These are phyloP conservation scores for Clusia tigrina DNA, from an alignment of 2,888 invertebrate genomes.

Conservation along the genomic window DNA sequence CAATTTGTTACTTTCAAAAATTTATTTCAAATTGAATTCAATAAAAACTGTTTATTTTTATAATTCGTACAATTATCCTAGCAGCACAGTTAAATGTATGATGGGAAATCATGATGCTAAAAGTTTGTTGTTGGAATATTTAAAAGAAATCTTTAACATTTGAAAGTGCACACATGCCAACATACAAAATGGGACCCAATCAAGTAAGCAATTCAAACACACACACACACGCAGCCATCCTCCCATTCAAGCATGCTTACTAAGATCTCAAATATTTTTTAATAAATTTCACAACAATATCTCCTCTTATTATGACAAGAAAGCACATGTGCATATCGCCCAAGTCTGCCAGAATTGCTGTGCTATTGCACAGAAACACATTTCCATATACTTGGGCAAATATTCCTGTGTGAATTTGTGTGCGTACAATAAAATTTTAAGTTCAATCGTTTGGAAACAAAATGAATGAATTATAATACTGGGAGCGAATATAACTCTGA, in stretches of 20 bases:
- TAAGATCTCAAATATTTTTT: slow-evolving; percentile 54
- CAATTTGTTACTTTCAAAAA: too few relatives aligned
- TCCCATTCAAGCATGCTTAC: slow-evolving; percentile 22
- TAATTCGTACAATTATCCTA: too few relatives aligned
- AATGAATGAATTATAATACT: slow-evolving; percentile 50
- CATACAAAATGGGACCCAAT: neutral
- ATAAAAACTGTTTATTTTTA: too few relatives aligned
- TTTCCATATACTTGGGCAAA: neutral
- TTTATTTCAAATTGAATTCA: too few relatives aligned
- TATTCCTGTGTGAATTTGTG: neutral
- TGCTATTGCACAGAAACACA: slow-evolving; percentile 5
- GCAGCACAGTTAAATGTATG: too few relatives aligned
- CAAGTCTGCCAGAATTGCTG: slow-evolving; percentile 16
- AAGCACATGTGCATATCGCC: slow-evolving; percentile 9
- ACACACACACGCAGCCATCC: slow-evolving; percentile 10
- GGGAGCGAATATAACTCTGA: slow-evolving; percentile 28
- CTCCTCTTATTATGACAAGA: slow-evolving; percentile 35
- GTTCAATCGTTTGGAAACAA: slow-evolving; percentile 47
- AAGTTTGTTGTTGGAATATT: slow-evolving; percentile 29
- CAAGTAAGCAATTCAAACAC: neutral
- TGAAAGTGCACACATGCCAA: neutral
- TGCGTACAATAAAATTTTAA: slow-evolving; percentile 36
- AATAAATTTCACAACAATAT: slow-evolving; percentile 46
- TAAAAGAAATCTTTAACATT: slow-evolving; percentile 24
- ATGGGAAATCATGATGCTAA: too few relatives aligned